A percentile compares a stretch with the other conserved stretches of the same genome.
Conservation (phyloP, 2,888 invertebrate species). For the Acrobasis consociella region DNA sequence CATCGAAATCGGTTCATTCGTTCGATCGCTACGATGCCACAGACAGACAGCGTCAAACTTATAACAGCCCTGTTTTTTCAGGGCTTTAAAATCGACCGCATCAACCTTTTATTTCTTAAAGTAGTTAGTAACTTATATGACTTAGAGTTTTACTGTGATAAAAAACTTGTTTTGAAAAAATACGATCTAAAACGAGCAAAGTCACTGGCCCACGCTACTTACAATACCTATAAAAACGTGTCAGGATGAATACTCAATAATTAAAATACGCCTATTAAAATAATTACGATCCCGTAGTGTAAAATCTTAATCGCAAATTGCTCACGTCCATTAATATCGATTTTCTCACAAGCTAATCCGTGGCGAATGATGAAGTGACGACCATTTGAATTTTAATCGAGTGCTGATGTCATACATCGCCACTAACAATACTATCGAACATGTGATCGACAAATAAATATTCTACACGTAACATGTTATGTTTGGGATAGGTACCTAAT, state of each 20-base stretch:
- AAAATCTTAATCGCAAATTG: slow-evolving; percentile 21
- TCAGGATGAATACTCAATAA: not conserved
- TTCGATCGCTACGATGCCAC: no score
- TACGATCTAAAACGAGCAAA: no score
- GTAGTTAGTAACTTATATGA: no score
- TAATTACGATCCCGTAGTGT: slow-evolving; percentile 9
- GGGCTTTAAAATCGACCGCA: no score
- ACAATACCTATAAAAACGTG: slow-evolving; percentile 3
- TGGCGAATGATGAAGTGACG: slow-evolving; percentile 24
- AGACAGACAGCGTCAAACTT: no score
- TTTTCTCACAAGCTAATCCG: slow-evolving; percentile 21
- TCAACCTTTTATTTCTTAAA: no score
- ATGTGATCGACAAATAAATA: slow-evolving; percentile 19
- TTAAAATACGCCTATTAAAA: not conserved
- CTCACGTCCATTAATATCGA: slow-evolving; percentile 18
- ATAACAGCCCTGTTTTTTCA: no score
- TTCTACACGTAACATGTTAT: not conserved
- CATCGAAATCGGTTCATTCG: no score
- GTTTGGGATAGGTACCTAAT: not conserved
- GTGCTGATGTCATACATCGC: slow-evolving; percentile 22
- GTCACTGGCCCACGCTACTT: not conserved
- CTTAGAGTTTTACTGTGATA: no score
- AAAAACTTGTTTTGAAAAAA: no score
- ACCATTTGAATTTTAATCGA: slow-evolving; percentile 23
- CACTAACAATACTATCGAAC: slow-evolving; percentile 19